Conservation (phyloP, 2,888 invertebrate species). For the Tanypteryx hageni region DNA sequence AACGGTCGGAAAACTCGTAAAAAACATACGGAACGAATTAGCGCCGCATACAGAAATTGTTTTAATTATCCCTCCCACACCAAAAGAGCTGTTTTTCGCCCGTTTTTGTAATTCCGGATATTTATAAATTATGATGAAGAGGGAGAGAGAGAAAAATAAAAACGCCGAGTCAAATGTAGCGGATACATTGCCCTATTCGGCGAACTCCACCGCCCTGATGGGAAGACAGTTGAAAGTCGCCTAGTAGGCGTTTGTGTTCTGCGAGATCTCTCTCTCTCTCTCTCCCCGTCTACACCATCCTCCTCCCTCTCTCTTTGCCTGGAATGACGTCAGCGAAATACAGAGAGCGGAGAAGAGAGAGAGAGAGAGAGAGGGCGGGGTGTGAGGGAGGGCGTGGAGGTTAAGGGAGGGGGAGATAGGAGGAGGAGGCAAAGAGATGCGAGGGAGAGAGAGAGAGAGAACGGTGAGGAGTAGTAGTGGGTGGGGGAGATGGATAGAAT, state of each 20-base stretch:
- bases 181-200: constrained; percentile 63
- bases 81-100: background rate
- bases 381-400: background rate
- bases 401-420: background rate
- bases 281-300: constrained; percentile 15
- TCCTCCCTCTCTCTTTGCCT: constrained; percentile 46
- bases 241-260: constrained; percentile 61
- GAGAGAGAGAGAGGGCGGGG: background rate
- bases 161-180: constrained; percentile 48
- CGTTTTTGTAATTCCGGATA: background rate
- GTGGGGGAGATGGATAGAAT: constrained; percentile 18
- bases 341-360: constrained; percentile 51
- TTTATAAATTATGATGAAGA: constrained; percentile 38
- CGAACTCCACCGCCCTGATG: constrained; percentile 55
- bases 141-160: background rate
- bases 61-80: background rate
- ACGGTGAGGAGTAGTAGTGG: background rate
- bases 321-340: constrained; percentile 66
- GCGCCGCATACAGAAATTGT: background rate
- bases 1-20: background rate
- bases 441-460: background rate
- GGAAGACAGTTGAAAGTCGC: constrained; percentile 64
- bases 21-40: background rate
- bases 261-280: constrained; percentile 57
- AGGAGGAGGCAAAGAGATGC: background rate